Evolutionary conservation across 2,113 vertebrate genomes (phyloP).

Genomic region (Patagioenas fasciata): DNA sequence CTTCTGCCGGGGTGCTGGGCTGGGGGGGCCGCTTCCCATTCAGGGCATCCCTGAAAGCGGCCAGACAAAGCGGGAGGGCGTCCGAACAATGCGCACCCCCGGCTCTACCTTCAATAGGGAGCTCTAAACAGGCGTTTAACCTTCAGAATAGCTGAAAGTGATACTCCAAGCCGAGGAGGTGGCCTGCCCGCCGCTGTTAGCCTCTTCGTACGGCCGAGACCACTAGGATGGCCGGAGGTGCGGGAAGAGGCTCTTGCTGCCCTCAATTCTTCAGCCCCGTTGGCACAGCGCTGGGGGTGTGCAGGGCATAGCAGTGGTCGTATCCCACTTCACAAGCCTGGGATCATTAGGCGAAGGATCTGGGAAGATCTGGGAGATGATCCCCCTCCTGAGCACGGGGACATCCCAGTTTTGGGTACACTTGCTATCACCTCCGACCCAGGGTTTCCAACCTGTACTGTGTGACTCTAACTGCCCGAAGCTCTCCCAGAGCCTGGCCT

Average conservation of each 20-base stretch:
- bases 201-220: constrained; percentile 59
- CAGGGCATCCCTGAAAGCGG: constrained; percentile 63
- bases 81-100: constrained; percentile 71
- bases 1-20: constrained; percentile 67
- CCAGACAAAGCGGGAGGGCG: constrained; percentile 68
- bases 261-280: fast-evolving
- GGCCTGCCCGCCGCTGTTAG: constrained; percentile 42
- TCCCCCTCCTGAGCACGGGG: neutral
- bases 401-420: neutral
- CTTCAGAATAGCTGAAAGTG: constrained; percentile 75
- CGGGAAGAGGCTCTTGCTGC: neutral
- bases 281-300: neutral
- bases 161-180: constrained; percentile 67
- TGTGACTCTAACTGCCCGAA: neutral
- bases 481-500: neutral
- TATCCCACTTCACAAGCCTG: neutral
- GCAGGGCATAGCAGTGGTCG: neutral
- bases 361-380: neutral
- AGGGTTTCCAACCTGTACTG: neutral
- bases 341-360: neutral
- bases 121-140: constrained; percentile 78
- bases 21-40: constrained; percentile 61
- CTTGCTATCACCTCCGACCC: fast-evolving
- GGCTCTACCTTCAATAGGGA: constrained; percentile 68
- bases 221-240: constrained; percentile 20